Conservation (phyloP, 1,140 invertebrate genomes). For the Orchesella cincta region DNA sequence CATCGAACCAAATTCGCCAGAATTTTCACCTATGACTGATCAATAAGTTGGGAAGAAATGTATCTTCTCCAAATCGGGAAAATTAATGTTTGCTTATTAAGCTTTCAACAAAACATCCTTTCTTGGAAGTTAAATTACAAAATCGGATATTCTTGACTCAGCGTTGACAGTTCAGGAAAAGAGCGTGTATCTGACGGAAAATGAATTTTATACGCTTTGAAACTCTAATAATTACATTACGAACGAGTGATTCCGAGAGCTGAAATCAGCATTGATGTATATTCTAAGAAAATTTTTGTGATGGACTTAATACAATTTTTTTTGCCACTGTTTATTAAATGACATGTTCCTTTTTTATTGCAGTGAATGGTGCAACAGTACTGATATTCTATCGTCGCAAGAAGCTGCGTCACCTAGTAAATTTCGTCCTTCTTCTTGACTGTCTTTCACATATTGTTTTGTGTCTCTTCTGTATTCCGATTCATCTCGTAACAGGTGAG, state of each 20-base stretch:
- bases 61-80: no score
- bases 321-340: no score
- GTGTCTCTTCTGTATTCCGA: conserved; percentile 44
- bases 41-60: no score
- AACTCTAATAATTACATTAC: not conserved
- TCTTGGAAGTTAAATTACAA: no score
- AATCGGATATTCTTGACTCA: no score
- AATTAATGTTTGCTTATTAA: no score
- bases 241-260: not conserved
- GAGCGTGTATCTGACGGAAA: no score
- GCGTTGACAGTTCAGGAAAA: no score
- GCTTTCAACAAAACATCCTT: no score
- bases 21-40: no score
- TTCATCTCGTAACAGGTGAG: conserved; percentile 36
- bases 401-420: conserved; percentile 46
- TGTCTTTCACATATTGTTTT: conserved; percentile 47
- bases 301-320: not conserved
- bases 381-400: conserved; percentile 45
- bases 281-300: not conserved
- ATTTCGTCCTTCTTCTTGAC: conserved; percentile 49
- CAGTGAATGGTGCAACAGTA: conserved; percentile 47
- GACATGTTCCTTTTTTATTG: conserved; percentile 30
- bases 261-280: not conserved
- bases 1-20: no score
- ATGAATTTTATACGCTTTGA: not conserved